Base-by-base conservation (phyloP, 2,797 vertebrate genomes). In the Monodelphis domestica region DNA sequence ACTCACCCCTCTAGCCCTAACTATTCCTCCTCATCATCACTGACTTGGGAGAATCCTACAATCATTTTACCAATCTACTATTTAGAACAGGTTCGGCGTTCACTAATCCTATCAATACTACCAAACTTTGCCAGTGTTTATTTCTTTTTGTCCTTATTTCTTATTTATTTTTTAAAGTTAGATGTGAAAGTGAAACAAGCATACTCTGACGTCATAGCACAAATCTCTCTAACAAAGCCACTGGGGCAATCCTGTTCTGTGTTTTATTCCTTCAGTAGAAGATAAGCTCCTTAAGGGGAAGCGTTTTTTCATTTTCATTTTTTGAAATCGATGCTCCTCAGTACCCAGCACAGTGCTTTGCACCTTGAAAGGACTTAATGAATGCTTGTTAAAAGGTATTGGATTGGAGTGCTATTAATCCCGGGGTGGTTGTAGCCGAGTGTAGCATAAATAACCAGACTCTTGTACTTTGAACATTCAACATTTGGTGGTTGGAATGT, bases 391-490 rank as follows among this genome's bases (percentile, higher is more conserved):
- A 84, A 84, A 84, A 84, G 70, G 9, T 28, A 26, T 50, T 84
- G 70, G 38, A 24, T 84, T 84, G 38, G 38, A 50, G 38, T 28
- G 38, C 10, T 84, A 50, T 87, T 53, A 54, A 50, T 90, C 91
- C 91, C 45, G 38, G 59, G 91, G 52, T 50, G 10, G 90, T 91
- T 89, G 88, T 87, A 53, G 59, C 45, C 88, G 90, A 94, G 51
- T 38, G 45, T 54, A 45, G 89, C 90, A 92, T 2, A 45, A 90
- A 90, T 92, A 93, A 92, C 89, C 92, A 97, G 92, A 89, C 55
- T 89, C 93, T 93, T 91, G 50, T 94, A 96, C 54, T 94, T 94
- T 92, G 92, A 92, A 93, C 90, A 51, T 89, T 88, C 1, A 88
- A 59, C 92, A 90, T 95, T 95, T 50, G 89, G 88, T 96, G 70